Evolutionary conservation across 2,113 vertebrate species (phyloP), one percentile per base, ranked within the genome.

Genomic region (Ageneiosus marmoratus): DNA sequence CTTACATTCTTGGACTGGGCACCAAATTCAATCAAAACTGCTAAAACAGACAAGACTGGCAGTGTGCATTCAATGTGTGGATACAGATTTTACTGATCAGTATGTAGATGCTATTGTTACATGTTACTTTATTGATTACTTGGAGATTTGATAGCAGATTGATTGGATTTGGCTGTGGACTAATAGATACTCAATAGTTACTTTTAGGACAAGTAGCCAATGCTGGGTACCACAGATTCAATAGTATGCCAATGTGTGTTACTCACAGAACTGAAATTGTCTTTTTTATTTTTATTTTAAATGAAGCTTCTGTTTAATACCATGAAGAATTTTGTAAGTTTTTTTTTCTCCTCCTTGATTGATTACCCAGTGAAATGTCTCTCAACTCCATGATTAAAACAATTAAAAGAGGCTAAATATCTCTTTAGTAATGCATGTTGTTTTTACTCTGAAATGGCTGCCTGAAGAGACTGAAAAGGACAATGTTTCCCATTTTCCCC

Each of bases 181-280:
- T 92, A 88, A 70, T 93, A 93, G 90, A 93, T 91, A 91, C 91
- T 93, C 90, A 91, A 91, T 92, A 94, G 92, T 92, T 91, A 91
- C 88, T 92, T 91, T 93, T 90, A 93, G 93, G 92, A 90, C 90
- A 91, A 93, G 90, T 92, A 91, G 91, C 92, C 90, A 91, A 89
- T 92, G 91, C 91, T 91, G 90, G 91, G 88, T 93, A 91, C 90
- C 91, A 93, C 92, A 91, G 92, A 92, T 91, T 93, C 90, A 91
- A 88, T 93, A 92, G 90, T 92, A 92, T 93, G 93, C 92, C 92
- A 93, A 94, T 91, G 92, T 93, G 90, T 93, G 92, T 93, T 93
- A 90, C 91, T 89, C 92, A 93, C 91, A 92, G 89, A 81, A 87
- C 58, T 84, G 78, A 67, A 67, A 53, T 41, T 69, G 46, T 80